Percentiles rank a stretch among this genome's conserved stretches.
Conservation (phyloP, 2,888 invertebrate genomes). For the Eristalis pertinax region DNA sequence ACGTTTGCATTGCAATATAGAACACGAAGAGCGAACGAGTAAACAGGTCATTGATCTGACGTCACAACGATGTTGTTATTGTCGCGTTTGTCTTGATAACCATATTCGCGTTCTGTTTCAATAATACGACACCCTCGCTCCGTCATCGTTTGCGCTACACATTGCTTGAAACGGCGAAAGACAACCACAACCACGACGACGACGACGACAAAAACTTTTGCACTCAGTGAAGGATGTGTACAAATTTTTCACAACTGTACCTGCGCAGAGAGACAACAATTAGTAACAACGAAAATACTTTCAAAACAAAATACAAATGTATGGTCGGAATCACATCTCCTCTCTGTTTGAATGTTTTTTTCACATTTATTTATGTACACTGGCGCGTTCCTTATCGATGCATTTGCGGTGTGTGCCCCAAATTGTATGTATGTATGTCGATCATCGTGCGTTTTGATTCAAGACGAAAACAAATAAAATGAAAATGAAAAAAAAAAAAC, state of each 20-base stretch:
- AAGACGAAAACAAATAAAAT: constrained; percentile 3
- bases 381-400: constrained; percentile 56
- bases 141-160: neutral
- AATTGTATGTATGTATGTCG: constrained; percentile 48
- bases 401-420: constrained; percentile 55
- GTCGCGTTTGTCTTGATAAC: constrained; percentile 38
- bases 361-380: constrained; percentile 47
- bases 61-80: constrained; percentile 64
- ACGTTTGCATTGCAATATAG: constrained; percentile 12
- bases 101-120: constrained; percentile 56
- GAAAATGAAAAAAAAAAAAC: neutral
- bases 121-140: constrained; percentile 37
- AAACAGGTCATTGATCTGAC: constrained; percentile 72
- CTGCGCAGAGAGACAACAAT: constrained; percentile 55
- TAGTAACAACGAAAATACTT: constrained; percentile 30
- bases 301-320: constrained; percentile 31
- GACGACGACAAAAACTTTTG: constrained; percentile 3
- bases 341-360: constrained; percentile 31
- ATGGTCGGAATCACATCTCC: constrained; percentile 4
- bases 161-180: constrained; percentile 8
- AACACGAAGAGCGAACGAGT: constrained; percentile 26
- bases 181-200: neutral
- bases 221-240: constrained; percentile 26
- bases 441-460: constrained; percentile 37
- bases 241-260: constrained; percentile 69